A percentile compares a stretch with the other conserved stretches of the same genome.
phyloP scores from a whole-genome alignment of 2,888 invertebrate species.

The Machimus rusticus region DNA sequence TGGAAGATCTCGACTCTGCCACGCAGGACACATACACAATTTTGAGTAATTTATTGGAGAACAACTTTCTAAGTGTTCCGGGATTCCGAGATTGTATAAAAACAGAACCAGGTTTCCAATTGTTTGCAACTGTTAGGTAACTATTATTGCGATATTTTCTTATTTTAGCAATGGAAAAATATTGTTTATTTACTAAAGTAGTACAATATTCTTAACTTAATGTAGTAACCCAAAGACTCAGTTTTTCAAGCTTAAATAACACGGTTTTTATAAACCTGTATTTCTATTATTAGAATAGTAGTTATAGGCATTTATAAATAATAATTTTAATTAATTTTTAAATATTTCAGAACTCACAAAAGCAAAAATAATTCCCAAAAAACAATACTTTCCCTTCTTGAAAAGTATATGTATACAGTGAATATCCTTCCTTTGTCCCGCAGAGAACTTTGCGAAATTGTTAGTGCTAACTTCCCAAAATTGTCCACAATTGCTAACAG shows the following conservation, averaged over 20 bases:
- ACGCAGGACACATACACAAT: slow-evolving; percentile 92
- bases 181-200: too few species aligned
- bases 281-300: background rate
- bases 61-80: slow-evolving; percentile 81
- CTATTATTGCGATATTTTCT: background rate
- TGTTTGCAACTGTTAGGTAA: slow-evolving; percentile 89
- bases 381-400: slow-evolving; percentile 74
- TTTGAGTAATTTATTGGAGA: slow-evolving; percentile 84
- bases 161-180: background rate
- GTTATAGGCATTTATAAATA: background rate
- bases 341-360: slow-evolving; percentile 57
- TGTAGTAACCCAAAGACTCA: background rate
- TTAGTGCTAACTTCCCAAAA: slow-evolving; percentile 73
- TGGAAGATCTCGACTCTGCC: slow-evolving; percentile 96
- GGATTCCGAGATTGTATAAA: slow-evolving; percentile 85
- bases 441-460: slow-evolving; percentile 76
- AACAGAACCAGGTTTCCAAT: slow-evolving; percentile 85
- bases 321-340: background rate
- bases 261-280: background rate
- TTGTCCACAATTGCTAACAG: slow-evolving; percentile 76
- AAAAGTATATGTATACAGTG: slow-evolving; percentile 83
- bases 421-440: slow-evolving; percentile 80
- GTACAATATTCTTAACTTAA: too few species aligned
- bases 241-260: background rate
- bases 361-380: slow-evolving; percentile 61